Conservation (phyloP, 2,888 invertebrate genomes). For the Aphodius granarius region DNA sequence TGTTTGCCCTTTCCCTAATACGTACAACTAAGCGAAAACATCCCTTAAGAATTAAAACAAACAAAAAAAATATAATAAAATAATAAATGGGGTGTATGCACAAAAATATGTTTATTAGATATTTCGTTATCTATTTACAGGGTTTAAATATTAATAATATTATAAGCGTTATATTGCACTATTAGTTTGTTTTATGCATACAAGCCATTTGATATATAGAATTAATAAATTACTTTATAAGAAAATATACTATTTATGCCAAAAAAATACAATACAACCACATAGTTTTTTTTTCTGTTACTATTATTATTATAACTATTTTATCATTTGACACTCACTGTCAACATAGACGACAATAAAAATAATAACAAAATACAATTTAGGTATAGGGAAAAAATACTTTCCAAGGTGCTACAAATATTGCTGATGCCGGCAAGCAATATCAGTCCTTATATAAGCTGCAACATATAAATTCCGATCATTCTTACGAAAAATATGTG, state of each 20-base stretch:
- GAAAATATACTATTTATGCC: neutral
- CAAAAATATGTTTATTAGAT: neutral
- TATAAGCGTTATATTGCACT: neutral
- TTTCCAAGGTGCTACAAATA: neutral
- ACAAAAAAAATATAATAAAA: neutral
- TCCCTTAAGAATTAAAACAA: neutral
- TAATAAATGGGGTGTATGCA: neutral
- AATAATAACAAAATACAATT: neutral
- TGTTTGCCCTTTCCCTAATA: neutral
- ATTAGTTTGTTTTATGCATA: neutral
- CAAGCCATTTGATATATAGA: neutral
- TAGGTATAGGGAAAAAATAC: neutral
- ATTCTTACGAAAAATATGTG: neutral
- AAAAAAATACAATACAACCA: neutral
- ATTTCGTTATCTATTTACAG: conserved; percentile 1
- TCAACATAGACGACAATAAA: neutral
- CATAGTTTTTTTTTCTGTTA: neutral
- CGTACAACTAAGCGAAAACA: neutral
- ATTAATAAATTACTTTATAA: neutral
- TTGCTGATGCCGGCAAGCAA: neutral
- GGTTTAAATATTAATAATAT: neutral
- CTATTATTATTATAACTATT: neutral
- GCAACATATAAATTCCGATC: neutral
- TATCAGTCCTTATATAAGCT: neutral
- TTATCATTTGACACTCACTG: neutral